Evolutionary conservation across 2,797 vertebrate species (phyloP).

Genomic region (Spinus pinus): DNA sequence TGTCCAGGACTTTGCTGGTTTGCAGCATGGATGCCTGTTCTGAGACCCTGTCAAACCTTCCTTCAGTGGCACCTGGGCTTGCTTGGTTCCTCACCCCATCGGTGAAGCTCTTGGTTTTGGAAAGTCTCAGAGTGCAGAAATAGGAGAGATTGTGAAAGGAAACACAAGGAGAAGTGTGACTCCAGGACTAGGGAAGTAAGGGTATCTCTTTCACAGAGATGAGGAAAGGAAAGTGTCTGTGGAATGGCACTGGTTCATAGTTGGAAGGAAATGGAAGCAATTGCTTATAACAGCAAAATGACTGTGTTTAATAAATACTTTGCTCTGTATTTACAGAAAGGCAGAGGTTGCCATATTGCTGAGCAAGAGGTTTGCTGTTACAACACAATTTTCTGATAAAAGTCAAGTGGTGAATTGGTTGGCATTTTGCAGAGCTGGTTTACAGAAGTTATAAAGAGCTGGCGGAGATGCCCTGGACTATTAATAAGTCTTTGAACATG

Average conservation of each 20-base stretch:
- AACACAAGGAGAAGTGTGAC: neutral
- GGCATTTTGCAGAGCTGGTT: neutral
- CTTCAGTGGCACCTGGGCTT: neutral
- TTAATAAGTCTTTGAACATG: constrained; percentile 55
- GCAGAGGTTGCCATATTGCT: neutral
- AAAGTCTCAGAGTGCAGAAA: neutral
- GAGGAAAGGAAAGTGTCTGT: neutral
- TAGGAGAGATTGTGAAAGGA: neutral
- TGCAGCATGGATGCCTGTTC: neutral
- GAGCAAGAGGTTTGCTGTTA: neutral
- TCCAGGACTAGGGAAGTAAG: neutral
- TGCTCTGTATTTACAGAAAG: neutral
- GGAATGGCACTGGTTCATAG: neutral
- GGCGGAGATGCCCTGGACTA: neutral
- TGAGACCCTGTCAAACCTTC: neutral
- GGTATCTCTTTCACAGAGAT: neutral
- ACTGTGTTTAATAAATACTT: neutral
- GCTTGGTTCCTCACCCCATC: neutral
- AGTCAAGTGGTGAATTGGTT: neutral
- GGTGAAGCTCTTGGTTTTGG: neutral
- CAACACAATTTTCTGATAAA: neutral
- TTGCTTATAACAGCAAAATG: neutral
- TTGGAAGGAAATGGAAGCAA: neutral
- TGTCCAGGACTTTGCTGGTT: neutral
- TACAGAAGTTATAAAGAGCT: constrained; percentile 19